phyloP scores from a whole-genome alignment of 2,888 invertebrate species.

The Lithosia quadra region DNA sequence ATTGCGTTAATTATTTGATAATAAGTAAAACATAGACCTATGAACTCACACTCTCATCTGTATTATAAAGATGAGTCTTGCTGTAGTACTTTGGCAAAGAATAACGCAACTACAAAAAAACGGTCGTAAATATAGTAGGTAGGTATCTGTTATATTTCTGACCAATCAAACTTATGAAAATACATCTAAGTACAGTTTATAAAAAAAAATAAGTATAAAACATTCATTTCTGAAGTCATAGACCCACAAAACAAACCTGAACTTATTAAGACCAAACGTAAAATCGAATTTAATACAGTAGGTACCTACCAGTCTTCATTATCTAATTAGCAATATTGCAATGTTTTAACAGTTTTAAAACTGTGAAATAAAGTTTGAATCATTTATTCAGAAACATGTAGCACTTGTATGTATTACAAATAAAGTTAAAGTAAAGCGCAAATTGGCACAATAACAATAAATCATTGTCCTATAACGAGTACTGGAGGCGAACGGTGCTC shows the following conservation, averaged over 20 bases:
- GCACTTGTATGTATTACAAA: conserved; percentile 15
- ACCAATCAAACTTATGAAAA: too few relatives aligned
- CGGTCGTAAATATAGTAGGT: too few relatives aligned
- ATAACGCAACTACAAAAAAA: too few relatives aligned
- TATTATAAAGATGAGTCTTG: neutral
- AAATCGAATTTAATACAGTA: neutral
- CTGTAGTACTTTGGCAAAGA: too few relatives aligned
- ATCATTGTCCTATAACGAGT: conserved; percentile 44
- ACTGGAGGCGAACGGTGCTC: conserved; percentile 31
- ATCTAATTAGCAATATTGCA: neutral
- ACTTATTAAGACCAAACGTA: neutral
- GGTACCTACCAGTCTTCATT: neutral
- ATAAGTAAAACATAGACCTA: neutral
- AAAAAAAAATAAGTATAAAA: too few relatives aligned
- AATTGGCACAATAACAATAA: conserved; percentile 47
- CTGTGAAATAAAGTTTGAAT: neutral
- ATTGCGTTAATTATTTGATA: neutral
- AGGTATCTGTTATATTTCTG: too few relatives aligned
- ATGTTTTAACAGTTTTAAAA: neutral
- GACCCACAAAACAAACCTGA: neutral
- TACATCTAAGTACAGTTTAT: too few relatives aligned
- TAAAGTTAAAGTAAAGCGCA: conserved; percentile 29
- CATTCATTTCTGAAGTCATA: neutral
- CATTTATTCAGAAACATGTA: conserved; percentile 6
- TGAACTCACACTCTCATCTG: neutral